phyloP scores from a whole-genome alignment of 2,888 invertebrate genomes.

The Himalopsyche anomala region DNA sequence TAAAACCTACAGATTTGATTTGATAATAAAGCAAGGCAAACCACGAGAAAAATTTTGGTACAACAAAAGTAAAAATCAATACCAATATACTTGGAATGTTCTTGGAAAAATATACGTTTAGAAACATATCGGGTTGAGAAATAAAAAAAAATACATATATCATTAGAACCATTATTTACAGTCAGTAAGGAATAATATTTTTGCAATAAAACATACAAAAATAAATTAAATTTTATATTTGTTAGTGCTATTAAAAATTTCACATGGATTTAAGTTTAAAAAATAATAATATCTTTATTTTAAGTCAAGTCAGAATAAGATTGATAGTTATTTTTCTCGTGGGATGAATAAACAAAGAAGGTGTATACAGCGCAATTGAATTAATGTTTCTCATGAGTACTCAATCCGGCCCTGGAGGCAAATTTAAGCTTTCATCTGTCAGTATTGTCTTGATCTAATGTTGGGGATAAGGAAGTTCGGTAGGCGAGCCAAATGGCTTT shows the following conservation, averaged over 20 bases:
- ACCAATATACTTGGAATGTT: too few relatives aligned
- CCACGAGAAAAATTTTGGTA: too few relatives aligned
- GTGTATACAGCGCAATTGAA: background rate
- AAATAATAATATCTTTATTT: background rate
- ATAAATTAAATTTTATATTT: background rate
- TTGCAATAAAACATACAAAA: background rate
- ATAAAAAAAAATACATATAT: too few relatives aligned
- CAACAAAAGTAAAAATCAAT: too few relatives aligned
- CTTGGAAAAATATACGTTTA: too few relatives aligned
- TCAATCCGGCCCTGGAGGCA: constrained; percentile 8
- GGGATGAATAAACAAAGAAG: background rate
- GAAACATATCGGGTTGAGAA: too few relatives aligned
- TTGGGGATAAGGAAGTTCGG: background rate
- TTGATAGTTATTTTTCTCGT: background rate
- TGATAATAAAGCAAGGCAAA: too few relatives aligned
- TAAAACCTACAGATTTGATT: too few relatives aligned
- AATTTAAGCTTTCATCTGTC: constrained; percentile 30
- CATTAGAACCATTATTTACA: background rate
- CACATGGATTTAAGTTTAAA: background rate
- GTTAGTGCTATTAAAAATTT: background rate
- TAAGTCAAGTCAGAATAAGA: background rate
- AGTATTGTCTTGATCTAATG: constrained; percentile 28
- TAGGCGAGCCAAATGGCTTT: constrained; percentile 14
- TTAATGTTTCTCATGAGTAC: background rate
- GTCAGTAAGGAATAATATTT: background rate